Conservation (phyloP, 2,888 invertebrate species). For the Clanis bilineata region DNA sequence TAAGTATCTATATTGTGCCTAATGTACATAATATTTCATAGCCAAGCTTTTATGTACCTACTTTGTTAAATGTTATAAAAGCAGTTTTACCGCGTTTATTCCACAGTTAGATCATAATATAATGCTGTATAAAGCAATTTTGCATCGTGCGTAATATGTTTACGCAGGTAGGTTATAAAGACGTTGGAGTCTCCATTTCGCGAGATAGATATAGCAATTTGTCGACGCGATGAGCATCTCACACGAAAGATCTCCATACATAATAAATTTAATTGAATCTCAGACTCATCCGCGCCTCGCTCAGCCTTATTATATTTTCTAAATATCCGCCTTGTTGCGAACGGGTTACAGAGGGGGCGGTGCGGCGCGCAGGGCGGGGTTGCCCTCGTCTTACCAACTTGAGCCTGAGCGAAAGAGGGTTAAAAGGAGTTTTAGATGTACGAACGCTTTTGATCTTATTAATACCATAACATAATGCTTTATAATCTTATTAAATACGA, state of each 20-base stretch:
- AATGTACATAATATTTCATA: background rate
- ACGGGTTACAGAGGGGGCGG: conserved; percentile 59
- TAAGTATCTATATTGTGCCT: too few relatives aligned
- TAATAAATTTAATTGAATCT: conserved; percentile 82
- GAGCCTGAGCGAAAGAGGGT: conserved; percentile 75
- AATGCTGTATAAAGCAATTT: conserved; percentile 19
- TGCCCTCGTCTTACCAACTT: conserved; percentile 80
- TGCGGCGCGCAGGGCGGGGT: conserved; percentile 46
- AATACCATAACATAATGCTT: conserved; percentile 89
- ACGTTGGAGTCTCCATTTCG: conserved; percentile 48
- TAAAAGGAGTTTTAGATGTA: conserved; percentile 83
- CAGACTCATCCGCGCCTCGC: conserved; percentile 73
- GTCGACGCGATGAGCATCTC: conserved; percentile 72
- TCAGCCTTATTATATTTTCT: conserved; percentile 74
- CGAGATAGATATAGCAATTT: conserved; percentile 61
- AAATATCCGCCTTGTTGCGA: conserved; percentile 71
- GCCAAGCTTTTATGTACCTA: background rate
- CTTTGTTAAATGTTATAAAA: background rate
- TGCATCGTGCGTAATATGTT: conserved; percentile 27
- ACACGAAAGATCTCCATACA: conserved; percentile 77
- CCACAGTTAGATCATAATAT: background rate
- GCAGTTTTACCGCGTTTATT: background rate
- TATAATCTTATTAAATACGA: conserved; percentile 89
- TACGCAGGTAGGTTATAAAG: conserved; percentile 26
- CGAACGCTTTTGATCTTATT: conserved; percentile 89